Evolutionary conservation across 2,113 vertebrate species (phyloP).

Genomic region (Corydoras sp.): DNA sequence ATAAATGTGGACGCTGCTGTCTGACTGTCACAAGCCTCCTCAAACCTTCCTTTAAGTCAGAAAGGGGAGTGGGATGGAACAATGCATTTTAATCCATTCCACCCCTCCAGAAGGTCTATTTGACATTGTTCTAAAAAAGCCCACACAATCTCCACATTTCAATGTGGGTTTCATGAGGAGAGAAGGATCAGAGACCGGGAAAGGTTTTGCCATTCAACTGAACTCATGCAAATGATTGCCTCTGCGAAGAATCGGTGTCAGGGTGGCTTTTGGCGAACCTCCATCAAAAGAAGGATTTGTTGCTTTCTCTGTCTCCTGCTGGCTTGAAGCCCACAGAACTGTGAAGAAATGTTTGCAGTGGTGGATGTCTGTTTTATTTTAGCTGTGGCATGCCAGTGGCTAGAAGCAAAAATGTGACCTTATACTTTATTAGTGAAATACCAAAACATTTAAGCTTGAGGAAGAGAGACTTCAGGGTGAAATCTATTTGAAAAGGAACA

Average conservation of each 20-base stretch:
- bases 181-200: conserved; percentile 41
- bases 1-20: conserved; percentile 59
- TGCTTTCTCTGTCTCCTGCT: conserved; percentile 35
- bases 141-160: conserved; percentile 56
- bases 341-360: conserved; percentile 14
- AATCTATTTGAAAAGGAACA: background rate
- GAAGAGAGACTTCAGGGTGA: conserved; percentile 11
- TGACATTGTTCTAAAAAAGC: conserved; percentile 64
- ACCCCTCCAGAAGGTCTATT: conserved; percentile 55
- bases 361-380: conserved; percentile 37
- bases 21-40: conserved; percentile 55
- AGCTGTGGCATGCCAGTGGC: conserved; percentile 29
- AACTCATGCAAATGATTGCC: conserved; percentile 51
- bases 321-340: conserved; percentile 40
- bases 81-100: conserved; percentile 67
- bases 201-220: conserved; percentile 54
- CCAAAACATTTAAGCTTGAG: conserved; percentile 31
- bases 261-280: conserved; percentile 46
- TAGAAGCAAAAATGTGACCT: conserved; percentile 41
- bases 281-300: conserved; percentile 45
- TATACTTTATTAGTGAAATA: conserved; percentile 51
- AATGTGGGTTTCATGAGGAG: conserved; percentile 39
- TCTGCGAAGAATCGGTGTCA: conserved; percentile 49
- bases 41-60: conserved; percentile 39
- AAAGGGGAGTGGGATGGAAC: conserved; percentile 54